Percentiles rank a stretch among this genome's conserved stretches.
These are phyloP conservation scores for Camelus bactrianus DNA, from an alignment of 2,113 vertebrate genomes.

Conservation along the genomic window DNA sequence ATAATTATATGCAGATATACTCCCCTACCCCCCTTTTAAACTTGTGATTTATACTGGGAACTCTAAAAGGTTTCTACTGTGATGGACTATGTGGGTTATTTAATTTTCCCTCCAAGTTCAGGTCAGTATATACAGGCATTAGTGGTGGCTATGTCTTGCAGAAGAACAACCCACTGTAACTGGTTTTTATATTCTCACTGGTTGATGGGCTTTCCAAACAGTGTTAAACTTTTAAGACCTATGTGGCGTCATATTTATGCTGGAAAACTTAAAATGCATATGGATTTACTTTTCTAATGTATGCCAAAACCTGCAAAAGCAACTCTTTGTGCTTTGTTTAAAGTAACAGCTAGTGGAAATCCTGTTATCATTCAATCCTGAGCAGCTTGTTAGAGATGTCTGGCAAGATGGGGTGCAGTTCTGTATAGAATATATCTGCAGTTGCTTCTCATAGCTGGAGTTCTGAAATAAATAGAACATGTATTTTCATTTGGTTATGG, in stretches of 20 bases:
- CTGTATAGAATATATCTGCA: neutral
- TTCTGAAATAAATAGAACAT: conserved; percentile 21
- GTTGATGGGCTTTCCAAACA: conserved; percentile 31
- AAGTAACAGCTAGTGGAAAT: conserved; percentile 61
- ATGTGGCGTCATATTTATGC: conserved; percentile 25
- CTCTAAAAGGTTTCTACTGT: conserved; percentile 24
- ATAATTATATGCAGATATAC: neutral
- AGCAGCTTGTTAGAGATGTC: conserved; percentile 52
- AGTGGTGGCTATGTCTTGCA: conserved; percentile 20
- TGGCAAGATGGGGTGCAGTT: conserved; percentile 36
- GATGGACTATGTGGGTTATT: neutral
- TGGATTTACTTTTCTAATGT: conserved; percentile 63
- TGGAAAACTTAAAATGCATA: conserved; percentile 53
- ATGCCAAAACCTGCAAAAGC: conserved; percentile 53
- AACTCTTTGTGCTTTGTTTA: conserved; percentile 67
- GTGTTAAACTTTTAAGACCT: conserved; percentile 55
- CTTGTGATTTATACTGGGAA: conserved; percentile 37
- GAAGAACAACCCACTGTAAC: conserved; percentile 28
- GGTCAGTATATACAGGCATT: conserved; percentile 48
- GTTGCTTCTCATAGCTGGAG: neutral
- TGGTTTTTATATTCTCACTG: conserved; percentile 45
- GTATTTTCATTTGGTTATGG: conserved; percentile 58
- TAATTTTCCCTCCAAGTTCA: conserved; percentile 50
- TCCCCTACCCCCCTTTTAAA: neutral
- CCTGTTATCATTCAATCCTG: conserved; percentile 15